Evolutionary conservation across 2,113 vertebrate genomes (phyloP).

Genomic region (Trinectes maculatus): DNA sequence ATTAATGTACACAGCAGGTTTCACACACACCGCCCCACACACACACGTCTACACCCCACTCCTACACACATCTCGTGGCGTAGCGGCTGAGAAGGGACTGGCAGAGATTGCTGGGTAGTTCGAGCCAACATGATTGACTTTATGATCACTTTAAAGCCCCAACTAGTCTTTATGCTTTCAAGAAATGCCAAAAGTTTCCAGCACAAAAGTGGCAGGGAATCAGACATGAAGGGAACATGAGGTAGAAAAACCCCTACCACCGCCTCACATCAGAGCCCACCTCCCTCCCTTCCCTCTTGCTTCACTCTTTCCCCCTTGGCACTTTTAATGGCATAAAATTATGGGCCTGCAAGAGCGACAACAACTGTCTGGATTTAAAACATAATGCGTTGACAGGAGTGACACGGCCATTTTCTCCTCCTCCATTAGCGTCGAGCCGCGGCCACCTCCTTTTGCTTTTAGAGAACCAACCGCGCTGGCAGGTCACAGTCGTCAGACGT

Average conservation of each 20-base stretch:
- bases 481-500: conserved; percentile 68
- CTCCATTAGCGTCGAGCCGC: conserved; percentile 73
- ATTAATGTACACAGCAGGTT: conserved; percentile 43
- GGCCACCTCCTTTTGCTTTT: conserved; percentile 75
- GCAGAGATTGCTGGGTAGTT: conserved; percentile 92
- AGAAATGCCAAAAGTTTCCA: conserved; percentile 88
- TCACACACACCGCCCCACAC: conserved; percentile 20
- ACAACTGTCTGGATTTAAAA: conserved; percentile 86
- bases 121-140: conserved; percentile 96
- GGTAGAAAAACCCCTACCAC: conserved; percentile 51
- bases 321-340: conserved; percentile 89
- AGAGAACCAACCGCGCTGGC: conserved; percentile 60
- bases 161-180: conserved; percentile 96
- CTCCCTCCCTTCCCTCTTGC: conserved; percentile 68
- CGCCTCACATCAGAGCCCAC: conserved; percentile 56
- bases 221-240: conserved; percentile 78
- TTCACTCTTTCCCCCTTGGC: conserved; percentile 65
- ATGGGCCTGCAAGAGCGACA: conserved; percentile 85
- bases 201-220: conserved; percentile 86
- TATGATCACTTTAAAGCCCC: conserved; percentile 91
- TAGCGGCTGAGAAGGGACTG: conserved; percentile 87
- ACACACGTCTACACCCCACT: conserved; percentile 31
- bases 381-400: conserved; percentile 85
- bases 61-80: conserved; percentile 73
- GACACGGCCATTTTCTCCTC: conserved; percentile 81